phyloP scores from a whole-genome alignment of 2,888 invertebrate genomes.

The Drosophila cognata region DNA sequence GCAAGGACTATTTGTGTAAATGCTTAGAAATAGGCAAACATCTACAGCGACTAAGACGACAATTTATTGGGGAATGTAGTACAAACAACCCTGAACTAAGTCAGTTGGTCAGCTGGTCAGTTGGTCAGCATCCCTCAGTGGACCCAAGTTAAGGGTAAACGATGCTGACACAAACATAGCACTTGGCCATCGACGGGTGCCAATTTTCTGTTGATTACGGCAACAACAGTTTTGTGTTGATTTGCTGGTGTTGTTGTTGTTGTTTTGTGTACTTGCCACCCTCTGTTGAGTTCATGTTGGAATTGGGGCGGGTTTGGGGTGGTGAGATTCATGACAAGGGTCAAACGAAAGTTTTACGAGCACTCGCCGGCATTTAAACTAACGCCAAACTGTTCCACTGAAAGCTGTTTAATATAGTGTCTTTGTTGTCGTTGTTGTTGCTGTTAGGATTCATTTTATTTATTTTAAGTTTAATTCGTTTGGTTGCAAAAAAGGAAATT shows the following conservation, averaged over 20 bases:
- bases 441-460: constrained; percentile 51
- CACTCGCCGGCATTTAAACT: constrained; percentile 62
- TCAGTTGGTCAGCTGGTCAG: constrained; percentile 62
- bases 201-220: constrained; percentile 75
- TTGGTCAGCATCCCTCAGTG: constrained; percentile 25
- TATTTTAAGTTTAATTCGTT: constrained; percentile 75
- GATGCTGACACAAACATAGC: constrained; percentile 69
- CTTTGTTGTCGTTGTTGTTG: constrained; percentile 27
- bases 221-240: constrained; percentile 40
- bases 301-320: constrained; percentile 13
- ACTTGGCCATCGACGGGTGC: constrained; percentile 62
- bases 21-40: constrained; percentile 43
- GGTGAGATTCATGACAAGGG: constrained; percentile 62
- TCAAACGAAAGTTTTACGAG: constrained; percentile 71
- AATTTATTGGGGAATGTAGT: constrained; percentile 57
- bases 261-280: constrained; percentile 35
- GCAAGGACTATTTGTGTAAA: constrained; percentile 38
- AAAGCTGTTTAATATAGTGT: constrained; percentile 43
- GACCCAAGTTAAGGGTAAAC: constrained; percentile 61
- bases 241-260: not conserved
- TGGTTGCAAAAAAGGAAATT: constrained; percentile 60
- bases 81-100: constrained; percentile 63
- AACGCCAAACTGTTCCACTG: constrained; percentile 42
- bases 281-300: constrained; percentile 18
- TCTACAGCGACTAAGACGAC: constrained; percentile 51